Percentiles rank a stretch among this genome's conserved stretches.
Evolutionary conservation across 2,113 vertebrate genomes (phyloP).

Genomic region (Platanista minor): DNA sequence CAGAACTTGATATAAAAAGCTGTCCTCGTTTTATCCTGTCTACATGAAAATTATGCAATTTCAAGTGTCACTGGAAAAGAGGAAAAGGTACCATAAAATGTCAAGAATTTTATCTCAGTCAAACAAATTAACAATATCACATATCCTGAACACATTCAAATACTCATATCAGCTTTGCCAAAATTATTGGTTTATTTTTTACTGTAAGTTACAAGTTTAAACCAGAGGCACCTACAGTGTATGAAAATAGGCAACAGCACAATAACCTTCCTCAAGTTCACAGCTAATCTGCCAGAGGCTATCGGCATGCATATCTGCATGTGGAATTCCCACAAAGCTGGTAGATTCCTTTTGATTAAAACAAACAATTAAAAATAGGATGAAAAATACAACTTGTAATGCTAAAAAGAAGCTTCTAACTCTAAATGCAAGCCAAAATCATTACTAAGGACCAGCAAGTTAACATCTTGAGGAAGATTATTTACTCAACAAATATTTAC

Average conservation of each 20-base stretch:
- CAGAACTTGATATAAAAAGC: not conserved
- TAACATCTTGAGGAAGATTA: conserved; percentile 7
- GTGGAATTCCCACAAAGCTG: not conserved
- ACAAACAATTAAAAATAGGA: not conserved
- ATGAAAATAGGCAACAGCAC: not conserved
- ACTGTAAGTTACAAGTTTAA: conserved; percentile 20
- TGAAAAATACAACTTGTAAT: not conserved
- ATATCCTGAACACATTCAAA: conserved; percentile 18
- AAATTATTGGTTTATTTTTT: not conserved
- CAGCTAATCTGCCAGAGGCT: not conserved
- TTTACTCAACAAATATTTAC: conserved; percentile 19
- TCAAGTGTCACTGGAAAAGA: not conserved
- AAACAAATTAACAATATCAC: not conserved
- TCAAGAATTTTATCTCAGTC: conserved; percentile 20
- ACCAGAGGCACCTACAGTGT: not conserved
- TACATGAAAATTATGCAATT: conserved; percentile 3
- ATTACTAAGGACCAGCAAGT: not conserved
- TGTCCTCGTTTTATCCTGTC: conserved; percentile 2
- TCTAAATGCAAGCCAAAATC: not conserved
- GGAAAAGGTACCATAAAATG: conserved; percentile 12
- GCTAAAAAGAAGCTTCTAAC: conserved; percentile 17
- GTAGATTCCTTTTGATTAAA: not conserved
- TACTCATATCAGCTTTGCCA: not conserved
- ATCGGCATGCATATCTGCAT: not conserved
- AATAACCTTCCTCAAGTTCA: not conserved